Base-by-base conservation (phyloP, 1,140 invertebrate genomes). In the Saccostrea glomerata region DNA sequence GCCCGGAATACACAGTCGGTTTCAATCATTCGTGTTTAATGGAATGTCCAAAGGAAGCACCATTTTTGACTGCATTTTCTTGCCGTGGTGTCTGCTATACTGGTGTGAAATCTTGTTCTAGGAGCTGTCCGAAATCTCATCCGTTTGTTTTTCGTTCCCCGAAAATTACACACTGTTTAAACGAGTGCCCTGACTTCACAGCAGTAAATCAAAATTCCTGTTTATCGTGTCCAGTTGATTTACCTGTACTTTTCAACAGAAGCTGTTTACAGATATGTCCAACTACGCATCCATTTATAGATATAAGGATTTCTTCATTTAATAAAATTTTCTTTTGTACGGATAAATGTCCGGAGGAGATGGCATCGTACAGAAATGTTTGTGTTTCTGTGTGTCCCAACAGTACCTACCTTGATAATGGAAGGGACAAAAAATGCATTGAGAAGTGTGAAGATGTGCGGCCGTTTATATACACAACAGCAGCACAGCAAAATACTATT, bases 1-100 rank as follows among this genome's bases (percentile, higher is more conserved):
- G 84, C 36, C 84, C 84, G 56, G 84, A 85, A 85, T 85, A 85
- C 30, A 85, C 84, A 4, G 84, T 85, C 15, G 23, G 25, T 6
- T 60, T 23, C 54, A 85, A 85, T 25, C 20, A 36, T 58, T 58
- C 84, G 15, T 85, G 84, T 85, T 36, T 85, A 6, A 56, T 85
- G 15, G 58, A 85, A 17, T 85, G 84, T 85, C 84, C 84, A 85
- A 63, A 6, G n/a, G 56, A 85, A 2, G 54, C 25, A 17, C 55
- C 84, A 30, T 84, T 58, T 25, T 17, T 85, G 2, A 85, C 84
- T 30, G 23, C 84, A 1, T 40, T 54, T 23, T 5, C 7, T 11
- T 85, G 84, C 36, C 11, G 58, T 11, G 55, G 84, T 54, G 25
- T 85, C 2, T 85, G 84, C 36, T 85, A 36, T 20, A 60, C 25